These are phyloP conservation scores for Fabriciana adippe DNA, from an alignment of 2,888 invertebrate genomes.

Conservation along the genomic window DNA sequence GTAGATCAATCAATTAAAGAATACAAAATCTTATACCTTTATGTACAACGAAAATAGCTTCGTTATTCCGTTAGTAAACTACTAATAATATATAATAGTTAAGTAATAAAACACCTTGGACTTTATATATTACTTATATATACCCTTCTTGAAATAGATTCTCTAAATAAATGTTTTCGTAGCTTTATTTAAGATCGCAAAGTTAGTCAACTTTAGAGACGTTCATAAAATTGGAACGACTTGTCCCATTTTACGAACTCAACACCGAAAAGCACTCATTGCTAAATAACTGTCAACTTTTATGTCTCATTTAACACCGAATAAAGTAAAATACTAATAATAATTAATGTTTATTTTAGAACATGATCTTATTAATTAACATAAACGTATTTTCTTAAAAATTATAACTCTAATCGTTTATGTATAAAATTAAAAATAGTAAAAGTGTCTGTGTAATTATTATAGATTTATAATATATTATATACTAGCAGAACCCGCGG, in stretches of 20 bases:
- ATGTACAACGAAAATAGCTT: too few relatives aligned
- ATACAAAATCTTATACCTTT: too few relatives aligned
- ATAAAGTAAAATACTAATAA: slow-evolving; percentile 10
- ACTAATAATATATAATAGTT: too few relatives aligned
- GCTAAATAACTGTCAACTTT: slow-evolving; percentile 33
- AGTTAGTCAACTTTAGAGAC: slow-evolving; percentile 27
- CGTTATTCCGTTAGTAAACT: too few relatives aligned
- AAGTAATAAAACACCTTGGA: not conserved
- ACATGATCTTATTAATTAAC: not conserved
- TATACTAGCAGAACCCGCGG: too few relatives aligned
- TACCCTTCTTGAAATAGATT: slow-evolving; percentile 5
- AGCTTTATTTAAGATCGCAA: slow-evolving; percentile 27
- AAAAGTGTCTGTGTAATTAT: too few relatives aligned
- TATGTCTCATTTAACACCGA: slow-evolving; percentile 23
- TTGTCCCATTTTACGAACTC: slow-evolving; percentile 35
- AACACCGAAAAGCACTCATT: slow-evolving; percentile 39
- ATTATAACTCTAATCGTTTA: too few relatives aligned
- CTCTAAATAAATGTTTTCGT: slow-evolving; percentile 8
- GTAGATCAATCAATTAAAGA: too few relatives aligned
- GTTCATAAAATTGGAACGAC: slow-evolving; percentile 38
- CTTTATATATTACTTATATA: not conserved
- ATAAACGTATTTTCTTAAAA: too few relatives aligned
- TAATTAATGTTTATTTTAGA: not conserved
- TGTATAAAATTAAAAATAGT: too few relatives aligned
- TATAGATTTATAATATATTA: too few relatives aligned